Percentiles rank a stretch among this genome's conserved stretches.
These are phyloP conservation scores for Myotis davidii DNA, from an alignment of 2,113 vertebrate genomes.

Conservation along the genomic window DNA sequence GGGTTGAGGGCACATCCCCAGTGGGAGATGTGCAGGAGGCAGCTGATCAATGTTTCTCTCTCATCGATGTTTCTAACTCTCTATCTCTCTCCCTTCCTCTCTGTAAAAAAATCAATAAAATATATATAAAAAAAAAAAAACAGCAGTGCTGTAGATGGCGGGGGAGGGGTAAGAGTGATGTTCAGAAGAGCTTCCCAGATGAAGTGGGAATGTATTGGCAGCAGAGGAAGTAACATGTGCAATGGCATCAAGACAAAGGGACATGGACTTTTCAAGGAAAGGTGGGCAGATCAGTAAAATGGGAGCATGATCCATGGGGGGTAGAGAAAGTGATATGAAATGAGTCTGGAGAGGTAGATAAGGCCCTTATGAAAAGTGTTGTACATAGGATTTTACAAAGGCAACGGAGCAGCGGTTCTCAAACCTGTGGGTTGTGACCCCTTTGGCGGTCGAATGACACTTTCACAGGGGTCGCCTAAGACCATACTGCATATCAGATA, in stretches of 20 bases:
- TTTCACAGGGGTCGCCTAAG: too few relatives aligned
- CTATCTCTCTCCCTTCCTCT: too few relatives aligned
- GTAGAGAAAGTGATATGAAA: not conserved
- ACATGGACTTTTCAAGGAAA: not conserved
- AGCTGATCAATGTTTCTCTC: too few relatives aligned
- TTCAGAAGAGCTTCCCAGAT: not conserved
- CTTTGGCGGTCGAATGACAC: too few relatives aligned
- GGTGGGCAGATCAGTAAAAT: accelerated
- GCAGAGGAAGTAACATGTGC: not conserved
- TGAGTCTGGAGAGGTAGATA: not conserved
- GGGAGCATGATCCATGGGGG: not conserved
- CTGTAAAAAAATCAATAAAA: too few relatives aligned
- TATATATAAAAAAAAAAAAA: not conserved
- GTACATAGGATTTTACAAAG: not conserved
- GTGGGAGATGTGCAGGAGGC: too few relatives aligned
- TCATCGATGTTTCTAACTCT: too few relatives aligned
- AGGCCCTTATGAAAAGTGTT: not conserved
- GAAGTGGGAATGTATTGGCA: too few relatives aligned
- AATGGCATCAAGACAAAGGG: not conserved
- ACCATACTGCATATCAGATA: too few relatives aligned
- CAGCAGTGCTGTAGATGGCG: too few relatives aligned
- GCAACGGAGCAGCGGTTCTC: not conserved
- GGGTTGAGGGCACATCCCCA: too few relatives aligned
- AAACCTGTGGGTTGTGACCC: too few relatives aligned
- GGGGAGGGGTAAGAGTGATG: accelerated